Evolutionary conservation across 2,888 invertebrate species (phyloP), one percentile per base, ranked within the genome.

Genomic region (Sinhomidia bicolor): DNA sequence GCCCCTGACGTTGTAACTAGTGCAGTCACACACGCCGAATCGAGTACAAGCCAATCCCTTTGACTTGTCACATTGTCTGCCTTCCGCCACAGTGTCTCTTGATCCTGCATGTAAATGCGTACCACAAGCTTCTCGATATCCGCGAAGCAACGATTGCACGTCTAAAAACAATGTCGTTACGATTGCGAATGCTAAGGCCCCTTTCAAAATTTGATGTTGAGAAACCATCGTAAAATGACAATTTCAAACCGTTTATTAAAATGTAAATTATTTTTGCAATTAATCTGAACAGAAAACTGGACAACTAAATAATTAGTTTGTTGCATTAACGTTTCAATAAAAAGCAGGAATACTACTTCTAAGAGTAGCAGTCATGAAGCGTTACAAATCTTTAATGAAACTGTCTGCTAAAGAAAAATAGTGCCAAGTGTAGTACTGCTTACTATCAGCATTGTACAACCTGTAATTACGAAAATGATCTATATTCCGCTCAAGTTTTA

Each of bases 71-170:
- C 89, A 89, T 32, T 85, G 89, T 84, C 81, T 65, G 12, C 20
- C 60, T 47, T 81, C 81, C 0, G 60, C 57, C 29, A 88, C 78
- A 0, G 84, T 84, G 14, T 88, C 84, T 26, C 88, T 29, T 2
- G 57, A 47, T 0, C 84, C 17, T 4, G 88, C 79, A 41, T 80
- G 88, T 7, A 81, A 20, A 7, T 57, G 57, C 0, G 89, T 81
- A 0, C 89, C 89, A 81, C 89, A 89, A 0, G 89, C n/a, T 51
- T 89, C 51, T 7, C 81, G 23, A 65, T 76, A 89, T 2, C 89
- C 76, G 20, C 89, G 54, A 60, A 44, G 36, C 12, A 36, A 57
- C 0, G 57, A 32, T 4, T 29, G 0, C 1, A 17, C 29, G 32
- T 14, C 17, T 17, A 14, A 36, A 12, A 32, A 57, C 10, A n/a